Conservation (phyloP, 2,888 invertebrate genomes). For the Caenorhabditis afra region DNA sequence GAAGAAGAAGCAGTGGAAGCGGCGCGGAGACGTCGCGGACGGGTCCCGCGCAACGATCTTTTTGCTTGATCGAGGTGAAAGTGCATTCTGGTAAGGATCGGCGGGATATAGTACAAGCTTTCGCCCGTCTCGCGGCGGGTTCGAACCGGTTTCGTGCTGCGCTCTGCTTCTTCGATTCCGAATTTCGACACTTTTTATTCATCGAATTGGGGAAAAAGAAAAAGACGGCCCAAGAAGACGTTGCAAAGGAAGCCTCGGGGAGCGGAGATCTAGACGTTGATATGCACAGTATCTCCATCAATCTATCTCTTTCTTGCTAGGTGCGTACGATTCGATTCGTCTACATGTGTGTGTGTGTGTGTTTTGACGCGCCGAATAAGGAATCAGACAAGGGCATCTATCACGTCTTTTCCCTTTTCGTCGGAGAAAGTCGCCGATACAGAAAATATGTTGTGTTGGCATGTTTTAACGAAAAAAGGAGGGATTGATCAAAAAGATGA, state of each 20-base stretch:
- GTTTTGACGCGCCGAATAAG: slow-evolving; percentile 51
- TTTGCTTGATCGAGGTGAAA: slow-evolving; percentile 54
- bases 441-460: slow-evolving; percentile 6
- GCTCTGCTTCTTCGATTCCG: slow-evolving; percentile 46
- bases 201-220: slow-evolving; percentile 35
- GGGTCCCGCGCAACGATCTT: slow-evolving; percentile 35
- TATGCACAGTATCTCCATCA: slow-evolving; percentile 56
- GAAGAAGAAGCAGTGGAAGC: slow-evolving; percentile 31
- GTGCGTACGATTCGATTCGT: slow-evolving; percentile 12
- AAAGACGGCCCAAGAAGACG: slow-evolving; percentile 12
- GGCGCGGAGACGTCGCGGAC: slow-evolving; percentile 13
- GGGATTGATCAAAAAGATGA: slow-evolving; percentile 23
- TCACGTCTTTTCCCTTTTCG: slow-evolving; percentile 54
- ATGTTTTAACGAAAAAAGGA: slow-evolving; percentile 24
- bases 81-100: slow-evolving; percentile 56
- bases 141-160: slow-evolving; percentile 31
- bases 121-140: slow-evolving; percentile 30
- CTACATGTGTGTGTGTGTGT: slow-evolving; percentile 43
- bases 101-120: slow-evolving; percentile 52
- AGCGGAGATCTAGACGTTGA: neutral
- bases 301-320: slow-evolving; percentile 18
- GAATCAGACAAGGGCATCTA: slow-evolving; percentile 58
- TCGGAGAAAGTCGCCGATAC: slow-evolving; percentile 44
- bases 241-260: no score
- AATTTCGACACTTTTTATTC: slow-evolving; percentile 58